These are phyloP conservation scores for Montipora efflorescens DNA, from an alignment of 64 coral and sea anemone genomes.

Conservation along the genomic window DNA sequence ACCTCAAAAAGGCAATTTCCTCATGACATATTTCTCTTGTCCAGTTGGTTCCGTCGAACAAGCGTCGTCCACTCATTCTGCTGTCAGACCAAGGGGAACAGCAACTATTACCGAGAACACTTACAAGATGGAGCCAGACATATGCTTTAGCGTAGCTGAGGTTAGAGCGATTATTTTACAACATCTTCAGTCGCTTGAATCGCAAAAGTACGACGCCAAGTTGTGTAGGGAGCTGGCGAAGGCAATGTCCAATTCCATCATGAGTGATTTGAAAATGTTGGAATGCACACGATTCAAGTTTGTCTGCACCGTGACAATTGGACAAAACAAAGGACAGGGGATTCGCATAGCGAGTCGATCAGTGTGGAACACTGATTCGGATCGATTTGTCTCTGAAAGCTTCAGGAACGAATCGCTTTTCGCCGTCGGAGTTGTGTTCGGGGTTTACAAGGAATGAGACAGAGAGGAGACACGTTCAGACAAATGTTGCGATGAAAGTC, in stretches of 20 bases:
- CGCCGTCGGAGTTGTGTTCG: slow-evolving; percentile 86
- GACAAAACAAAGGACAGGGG: slow-evolving; percentile 77
- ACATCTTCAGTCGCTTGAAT: slow-evolving; percentile 73
- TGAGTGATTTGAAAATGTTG: slow-evolving; percentile 79
- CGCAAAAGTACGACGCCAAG: slow-evolving; percentile 73
- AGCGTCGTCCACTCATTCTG: slow-evolving; percentile 47
- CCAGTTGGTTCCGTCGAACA: slow-evolving; percentile 65
- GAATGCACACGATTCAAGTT: slow-evolving; percentile 78
- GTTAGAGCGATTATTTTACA: slow-evolving; percentile 71
- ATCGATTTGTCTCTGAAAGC: slow-evolving; percentile 80
- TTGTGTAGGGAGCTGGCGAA: slow-evolving; percentile 73
- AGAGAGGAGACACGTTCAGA: no score
- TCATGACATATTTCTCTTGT: slow-evolving; percentile 76
- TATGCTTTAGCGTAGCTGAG: slow-evolving; percentile 51
- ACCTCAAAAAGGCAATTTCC: slow-evolving; percentile 71
- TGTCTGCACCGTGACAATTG: slow-evolving; percentile 88
- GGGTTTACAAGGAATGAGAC: slow-evolving; percentile 66
- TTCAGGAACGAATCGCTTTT: slow-evolving; percentile 75
- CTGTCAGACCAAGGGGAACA: neutral
- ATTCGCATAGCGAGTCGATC: slow-evolving; percentile 81
- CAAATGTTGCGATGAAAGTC: no score
- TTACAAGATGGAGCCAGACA: slow-evolving; percentile 85
- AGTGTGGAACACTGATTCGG: slow-evolving; percentile 77
- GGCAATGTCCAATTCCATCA: slow-evolving; percentile 72
- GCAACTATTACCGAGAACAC: slow-evolving; percentile 70